Evolutionary conservation across 2,888 invertebrate species (phyloP), one percentile per base, ranked within the genome.

Genomic region (Perizoma affinitatum): DNA sequence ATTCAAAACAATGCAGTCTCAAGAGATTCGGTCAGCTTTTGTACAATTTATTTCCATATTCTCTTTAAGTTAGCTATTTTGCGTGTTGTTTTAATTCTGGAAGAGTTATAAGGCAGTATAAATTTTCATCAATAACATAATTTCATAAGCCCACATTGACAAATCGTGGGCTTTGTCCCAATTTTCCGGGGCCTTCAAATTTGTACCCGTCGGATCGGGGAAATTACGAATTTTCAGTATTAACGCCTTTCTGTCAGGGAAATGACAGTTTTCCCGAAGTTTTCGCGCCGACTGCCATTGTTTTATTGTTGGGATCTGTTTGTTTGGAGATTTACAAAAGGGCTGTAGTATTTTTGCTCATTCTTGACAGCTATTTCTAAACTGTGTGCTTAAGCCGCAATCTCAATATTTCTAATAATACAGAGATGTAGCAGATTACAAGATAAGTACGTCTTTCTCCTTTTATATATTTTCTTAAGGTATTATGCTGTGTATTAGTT

Each of bases 91-190:
- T 47, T 53, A 61, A 47, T 54, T 51, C 46, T 33, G 22, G 51
- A 44, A 58, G 51, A 58, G 58, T 55, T 47, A 44, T 43, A 54
- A 44, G 38, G 46, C 22, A 35, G 35, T 49, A 51, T 48, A 63
- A 33, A 63, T 58, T 63, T 58, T 62, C 65, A 66, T 67, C 67
- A 66, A 71, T 71, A 63, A 66, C 65, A 65, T 67, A 65, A 71
- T 71, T 71, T 69, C 63, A 58, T 71, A 69, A 69, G 63, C 67
- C 67, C 49, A 50, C 67, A 54, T 51, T 69, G 69, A 69, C 61
- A 68, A 71, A 68, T 67, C 54, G 65, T 36, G 56, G 63, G 60
- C 63, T 48, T 63, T 58, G 54, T 52, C 55, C 46, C 58, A 33
- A 63, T 58, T 63, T 61, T 51, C 51, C 45, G 36, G 46, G 9